These are phyloP conservation scores for Gallinago stenura DNA, from an alignment of 2,797 vertebrate species.

Conservation along the genomic window DNA sequence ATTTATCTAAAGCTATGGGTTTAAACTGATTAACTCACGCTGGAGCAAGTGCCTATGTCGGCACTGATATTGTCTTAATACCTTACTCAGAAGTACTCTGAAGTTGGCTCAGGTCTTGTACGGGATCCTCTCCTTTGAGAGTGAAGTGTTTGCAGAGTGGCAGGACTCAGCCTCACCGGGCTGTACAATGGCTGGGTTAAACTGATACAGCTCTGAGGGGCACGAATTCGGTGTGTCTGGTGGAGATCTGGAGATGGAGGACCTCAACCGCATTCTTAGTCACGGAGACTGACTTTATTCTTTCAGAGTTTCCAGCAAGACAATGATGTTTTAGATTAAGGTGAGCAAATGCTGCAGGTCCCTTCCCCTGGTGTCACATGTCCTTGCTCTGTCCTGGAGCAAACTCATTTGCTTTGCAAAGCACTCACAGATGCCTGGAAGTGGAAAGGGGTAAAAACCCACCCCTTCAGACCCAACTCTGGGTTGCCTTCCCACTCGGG, in stretches of 20 bases:
- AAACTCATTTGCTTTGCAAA: conserved; percentile 64
- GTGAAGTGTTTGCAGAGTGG: conserved; percentile 43
- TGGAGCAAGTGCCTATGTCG: neutral
- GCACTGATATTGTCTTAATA: conserved; percentile 29
- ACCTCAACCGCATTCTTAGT: neutral
- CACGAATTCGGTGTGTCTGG: neutral
- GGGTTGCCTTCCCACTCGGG: neutral
- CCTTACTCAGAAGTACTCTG: conserved; percentile 47
- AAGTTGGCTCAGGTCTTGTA: conserved; percentile 45
- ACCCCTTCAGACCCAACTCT: neutral
- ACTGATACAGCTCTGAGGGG: neutral
- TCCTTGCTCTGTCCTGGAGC: neutral
- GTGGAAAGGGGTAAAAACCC: neutral
- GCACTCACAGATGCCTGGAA: neutral
- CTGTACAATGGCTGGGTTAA: neutral
- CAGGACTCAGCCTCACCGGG: neutral
- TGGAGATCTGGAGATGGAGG: neutral
- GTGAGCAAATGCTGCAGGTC: neutral
- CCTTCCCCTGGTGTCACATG: neutral
- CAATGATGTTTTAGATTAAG: neutral
- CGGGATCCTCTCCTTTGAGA: conserved; percentile 11
- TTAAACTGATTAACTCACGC: conserved; percentile 53
- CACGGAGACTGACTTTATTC: neutral
- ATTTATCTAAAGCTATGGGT: conserved; percentile 40
- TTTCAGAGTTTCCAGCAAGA: neutral